Base-by-base conservation (phyloP, 2,113 vertebrate genomes). In the Talpa occidentalis region DNA sequence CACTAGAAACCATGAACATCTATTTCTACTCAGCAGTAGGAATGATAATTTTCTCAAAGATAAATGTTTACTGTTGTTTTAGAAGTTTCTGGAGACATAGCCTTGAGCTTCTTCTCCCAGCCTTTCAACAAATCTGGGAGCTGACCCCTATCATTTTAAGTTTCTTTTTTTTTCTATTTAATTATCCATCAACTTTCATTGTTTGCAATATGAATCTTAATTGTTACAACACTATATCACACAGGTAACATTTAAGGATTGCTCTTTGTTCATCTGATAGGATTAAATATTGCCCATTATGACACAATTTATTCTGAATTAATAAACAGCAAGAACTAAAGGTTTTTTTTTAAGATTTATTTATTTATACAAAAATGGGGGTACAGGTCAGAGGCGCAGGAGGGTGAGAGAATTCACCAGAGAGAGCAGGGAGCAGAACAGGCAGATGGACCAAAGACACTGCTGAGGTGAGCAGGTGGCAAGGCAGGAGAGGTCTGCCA, bases 241-340 rank as follows among this genome's bases (percentile, higher is more conserved):
- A 73, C 84, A 92, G 64, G 21, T 79, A 14, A 87, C 44, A 83
- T 83, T 95, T 92, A 95, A 70, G 67, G 15, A 88, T 24, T 73
- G 16, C 5, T 79, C n/a, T 80, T 95, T 94, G 12, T 93, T 82
- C 24, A 67, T 73, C 32, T 72, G 35, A 52, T 21, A 88, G 35
- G 40, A 92, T 78, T 90, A 84, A 82, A 4, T 62, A 21, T 70
- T 76, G 44, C 67, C 37, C 76, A 66, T 66, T 69, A 90, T 47
- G 44, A 90, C 8, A 28, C 17, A 76, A n/a, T 83, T 95, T 42
- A 77, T 22, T 77, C 12, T 76, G 49, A 92, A 90, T 84, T 77
- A 84, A 42, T 81, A 88, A 26, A 28, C 69, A 21, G n/a, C 82
- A 30, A 54, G 10, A 66, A 30, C 44, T 62, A n/a, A 10, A 10